Evolutionary conservation across 2,797 vertebrate species (phyloP), one percentile per base, ranked within the genome.

Genomic region (Cyprinella venusta): DNA sequence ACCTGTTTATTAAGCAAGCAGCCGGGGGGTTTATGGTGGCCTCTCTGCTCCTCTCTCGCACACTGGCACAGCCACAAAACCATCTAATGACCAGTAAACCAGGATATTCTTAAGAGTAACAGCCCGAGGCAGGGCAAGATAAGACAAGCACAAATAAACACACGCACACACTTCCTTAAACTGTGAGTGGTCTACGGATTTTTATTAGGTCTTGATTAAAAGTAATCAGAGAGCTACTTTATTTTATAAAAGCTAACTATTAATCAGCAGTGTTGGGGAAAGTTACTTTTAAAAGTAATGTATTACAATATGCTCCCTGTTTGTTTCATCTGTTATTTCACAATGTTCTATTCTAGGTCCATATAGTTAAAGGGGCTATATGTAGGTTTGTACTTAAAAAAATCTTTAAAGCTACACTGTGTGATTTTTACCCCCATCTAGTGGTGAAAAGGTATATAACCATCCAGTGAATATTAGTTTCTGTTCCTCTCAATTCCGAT

Each of bases 61-160:
- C 33, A 79, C 24, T 61, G 15, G 70, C 52, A 81, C 61, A 48
- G 18, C 21, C 30, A 74, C 50, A 3, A 54, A 64, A 36, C 8
- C 21, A 48, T 26, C 50, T 82, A 85, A 82, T 77, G 59, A 36
- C 68, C 45, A 67, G 36, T 45, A 72, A 45, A 72, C 74, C 84
- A 85, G 80, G 84, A 85, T 82, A 78, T 85, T 42, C 84, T 77
- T 61, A 61, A 63, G 52, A 61, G 30, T n/a, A 70, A 77, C 52
- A 61, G 52, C 74, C 76, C 0, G 6, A 75, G 64, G 84, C 79
- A 64, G 52, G 38, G 42, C 36, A 74, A 54, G 72, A 63, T 78
- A 48, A 64, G 30, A 72, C 52, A 56, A 36, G 59, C 70, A 54
- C 36, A 64, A 30, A 9, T 40, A 74, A 52, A 65, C 38, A 81